A percentile compares a stretch with the other conserved stretches of the same genome.
Conservation (phyloP, 2,888 invertebrate species). For the Acanthoscelides obtectus region DNA sequence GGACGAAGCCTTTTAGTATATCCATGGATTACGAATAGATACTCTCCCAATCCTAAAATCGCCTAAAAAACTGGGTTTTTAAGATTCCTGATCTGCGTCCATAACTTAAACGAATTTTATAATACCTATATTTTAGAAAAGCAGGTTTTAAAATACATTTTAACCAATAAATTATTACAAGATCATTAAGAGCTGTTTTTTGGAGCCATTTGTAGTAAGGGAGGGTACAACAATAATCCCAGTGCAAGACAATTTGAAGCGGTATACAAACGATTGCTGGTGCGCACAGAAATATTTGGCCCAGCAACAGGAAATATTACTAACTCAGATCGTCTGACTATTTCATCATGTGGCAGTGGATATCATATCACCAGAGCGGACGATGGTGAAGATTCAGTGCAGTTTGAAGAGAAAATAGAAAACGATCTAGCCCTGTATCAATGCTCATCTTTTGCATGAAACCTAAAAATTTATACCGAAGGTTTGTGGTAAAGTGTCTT, state of each 20-base stretch:
- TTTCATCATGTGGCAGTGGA: conserved; percentile 9
- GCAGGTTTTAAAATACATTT: conserved; percentile 9
- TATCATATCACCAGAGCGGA: not conserved
- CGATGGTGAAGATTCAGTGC: not conserved
- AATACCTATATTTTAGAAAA: not conserved
- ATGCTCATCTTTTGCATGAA: not conserved
- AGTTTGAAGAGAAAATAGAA: not conserved
- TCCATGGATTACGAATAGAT: conserved; percentile 11
- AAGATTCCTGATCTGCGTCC: conserved; percentile 5
- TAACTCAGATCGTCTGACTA: conserved; percentile 8
- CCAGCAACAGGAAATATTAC: conserved; percentile 12
- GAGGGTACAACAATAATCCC: conserved; percentile 20
- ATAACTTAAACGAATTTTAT: conserved; percentile 9
- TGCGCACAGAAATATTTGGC: conserved; percentile 12
- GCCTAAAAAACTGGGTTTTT: conserved; percentile 9
- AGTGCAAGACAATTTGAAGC: conserved; percentile 14
- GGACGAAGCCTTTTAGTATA: conserved; percentile 10
- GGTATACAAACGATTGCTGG: conserved; percentile 19
- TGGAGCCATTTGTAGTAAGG: conserved; percentile 15
- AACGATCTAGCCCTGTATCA: not conserved
- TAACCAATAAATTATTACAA: conserved; percentile 15
- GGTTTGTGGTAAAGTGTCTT: conserved; percentile 9
- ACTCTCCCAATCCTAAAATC: conserved; percentile 3
- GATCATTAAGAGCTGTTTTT: conserved; percentile 19
- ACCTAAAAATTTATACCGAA: not conserved